Evolutionary conservation across 35 echinoderm and acorn worm genomes (phyloP).

Genomic region (Hemicentrotus pulcherrimus): DNA sequence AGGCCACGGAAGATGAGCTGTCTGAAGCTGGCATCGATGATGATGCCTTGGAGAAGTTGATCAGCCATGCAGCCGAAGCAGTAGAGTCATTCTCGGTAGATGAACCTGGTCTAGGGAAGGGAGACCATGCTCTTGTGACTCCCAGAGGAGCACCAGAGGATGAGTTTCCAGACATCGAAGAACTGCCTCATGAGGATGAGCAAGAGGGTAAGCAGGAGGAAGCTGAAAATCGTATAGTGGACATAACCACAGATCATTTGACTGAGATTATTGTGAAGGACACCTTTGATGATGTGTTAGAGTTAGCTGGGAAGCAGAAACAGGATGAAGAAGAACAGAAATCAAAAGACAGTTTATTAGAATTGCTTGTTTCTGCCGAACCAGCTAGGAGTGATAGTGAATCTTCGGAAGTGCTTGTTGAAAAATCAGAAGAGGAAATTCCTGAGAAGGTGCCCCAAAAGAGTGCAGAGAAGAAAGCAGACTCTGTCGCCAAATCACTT

Average conservation of each 20-base stretch:
- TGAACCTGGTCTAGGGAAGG: constrained; percentile 52
- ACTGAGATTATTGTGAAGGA: constrained; percentile 64
- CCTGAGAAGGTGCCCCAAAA: constrained; percentile 23
- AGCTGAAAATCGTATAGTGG: constrained; percentile 41
- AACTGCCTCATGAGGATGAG: constrained; percentile 32
- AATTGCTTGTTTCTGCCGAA: constrained; percentile 57
- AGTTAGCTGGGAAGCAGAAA: constrained; percentile 54
- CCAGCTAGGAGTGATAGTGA: constrained; percentile 38
- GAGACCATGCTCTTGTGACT: constrained; percentile 58
- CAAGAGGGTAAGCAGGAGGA: neutral
- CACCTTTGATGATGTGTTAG: constrained; percentile 59
- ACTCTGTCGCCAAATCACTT: constrained; percentile 48
- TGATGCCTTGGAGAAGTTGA: constrained; percentile 82
- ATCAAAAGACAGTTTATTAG: constrained; percentile 18
- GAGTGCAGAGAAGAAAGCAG: constrained; percentile 21
- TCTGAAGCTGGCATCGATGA: constrained; percentile 85
- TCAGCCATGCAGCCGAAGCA: constrained; percentile 82
- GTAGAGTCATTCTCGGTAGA: constrained; percentile 90
- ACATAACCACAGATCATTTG: constrained; percentile 67
- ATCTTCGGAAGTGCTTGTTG: constrained; percentile 42
- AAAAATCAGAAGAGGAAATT: constrained; percentile 46
- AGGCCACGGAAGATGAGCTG: constrained; percentile 78
- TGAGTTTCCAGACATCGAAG: constrained; percentile 44
- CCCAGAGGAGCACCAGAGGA: constrained; percentile 71
- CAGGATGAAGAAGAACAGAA: constrained; percentile 51